Evolutionary conservation across 2,797 vertebrate genomes (phyloP).

Genomic region (Pelodytes ibericus): DNA sequence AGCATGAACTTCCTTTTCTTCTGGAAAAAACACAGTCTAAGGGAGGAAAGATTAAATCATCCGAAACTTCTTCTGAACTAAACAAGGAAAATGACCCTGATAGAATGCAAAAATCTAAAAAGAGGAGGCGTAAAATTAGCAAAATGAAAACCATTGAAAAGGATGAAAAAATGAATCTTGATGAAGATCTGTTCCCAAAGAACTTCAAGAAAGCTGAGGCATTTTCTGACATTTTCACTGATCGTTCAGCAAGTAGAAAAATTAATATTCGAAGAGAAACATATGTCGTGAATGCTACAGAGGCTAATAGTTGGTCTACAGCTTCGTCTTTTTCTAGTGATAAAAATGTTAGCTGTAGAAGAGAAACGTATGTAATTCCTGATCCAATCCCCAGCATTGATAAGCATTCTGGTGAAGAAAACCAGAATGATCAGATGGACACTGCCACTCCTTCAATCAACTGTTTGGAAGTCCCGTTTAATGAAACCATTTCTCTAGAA

Average conservation of each 20-base stretch:
- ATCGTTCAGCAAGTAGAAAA: not conserved
- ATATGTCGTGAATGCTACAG: conserved; percentile 3
- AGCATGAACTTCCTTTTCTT: not conserved
- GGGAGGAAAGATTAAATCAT: conserved; percentile 47
- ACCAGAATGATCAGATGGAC: not conserved
- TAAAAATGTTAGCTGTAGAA: not conserved
- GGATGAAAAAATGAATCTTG: not conserved
- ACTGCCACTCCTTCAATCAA: not conserved
- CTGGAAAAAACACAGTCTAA: not conserved
- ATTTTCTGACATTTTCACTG: not conserved
- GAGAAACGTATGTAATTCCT: conserved; percentile 26
- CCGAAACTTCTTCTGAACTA: conserved; percentile 26
- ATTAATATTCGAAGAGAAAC: conserved; percentile 22
- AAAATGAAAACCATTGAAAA: not conserved
- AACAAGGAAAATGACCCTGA: conserved; percentile 23
- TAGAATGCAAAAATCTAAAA: conserved; percentile 37
- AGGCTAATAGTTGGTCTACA: not conserved
- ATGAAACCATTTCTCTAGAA: not conserved
- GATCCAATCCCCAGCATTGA: not conserved
- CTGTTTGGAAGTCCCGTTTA: not conserved
- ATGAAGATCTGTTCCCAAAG: not conserved
- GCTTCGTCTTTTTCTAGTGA: not conserved
- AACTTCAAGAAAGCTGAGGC: not conserved
- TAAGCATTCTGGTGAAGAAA: not conserved
- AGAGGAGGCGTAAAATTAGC: conserved; percentile 5